A percentile compares a stretch with the other conserved stretches of the same genome.
phyloP scores from a whole-genome alignment of 2,113 vertebrate genomes.

The Lonchura striata region DNA sequence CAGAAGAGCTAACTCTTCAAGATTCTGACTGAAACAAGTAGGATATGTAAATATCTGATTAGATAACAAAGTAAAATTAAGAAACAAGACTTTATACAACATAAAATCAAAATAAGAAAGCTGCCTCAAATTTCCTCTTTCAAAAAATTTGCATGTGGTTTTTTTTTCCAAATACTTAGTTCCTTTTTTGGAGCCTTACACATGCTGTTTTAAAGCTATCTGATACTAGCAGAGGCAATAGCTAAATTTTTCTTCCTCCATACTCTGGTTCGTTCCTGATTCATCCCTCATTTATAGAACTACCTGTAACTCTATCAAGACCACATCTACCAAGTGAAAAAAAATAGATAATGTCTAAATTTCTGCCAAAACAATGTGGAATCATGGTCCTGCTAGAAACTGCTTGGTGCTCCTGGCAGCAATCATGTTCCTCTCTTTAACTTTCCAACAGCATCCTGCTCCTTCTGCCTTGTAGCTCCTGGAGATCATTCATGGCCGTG shows the following conservation, averaged over 20 bases:
- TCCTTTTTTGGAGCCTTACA: not conserved
- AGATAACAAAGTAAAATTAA: not conserved
- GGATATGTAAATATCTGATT: not conserved
- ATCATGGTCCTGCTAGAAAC: not conserved
- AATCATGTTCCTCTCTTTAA: not conserved
- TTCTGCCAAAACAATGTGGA: not conserved
- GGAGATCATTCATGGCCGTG: not conserved
- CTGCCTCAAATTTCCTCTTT: not conserved
- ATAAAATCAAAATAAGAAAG: not conserved
- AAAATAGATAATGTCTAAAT: not conserved
- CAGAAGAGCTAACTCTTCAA: not conserved
- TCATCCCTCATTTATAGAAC: not conserved
- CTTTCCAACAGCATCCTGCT: not conserved
- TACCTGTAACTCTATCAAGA: not conserved
- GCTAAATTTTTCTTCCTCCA: not conserved
- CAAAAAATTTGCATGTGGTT: not conserved
- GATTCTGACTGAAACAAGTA: not conserved
- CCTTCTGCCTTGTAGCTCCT: not conserved
- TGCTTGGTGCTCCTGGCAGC: not conserved
- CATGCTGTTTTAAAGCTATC: not conserved
- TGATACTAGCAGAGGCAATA: not conserved
- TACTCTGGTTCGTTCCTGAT: not conserved
- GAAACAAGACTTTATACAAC: not conserved
- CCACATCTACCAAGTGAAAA: not conserved
- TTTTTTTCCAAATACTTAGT: not conserved